These are phyloP conservation scores for Lasioglossum calceatum DNA, from an alignment of 2,888 invertebrate species.

Conservation along the genomic window DNA sequence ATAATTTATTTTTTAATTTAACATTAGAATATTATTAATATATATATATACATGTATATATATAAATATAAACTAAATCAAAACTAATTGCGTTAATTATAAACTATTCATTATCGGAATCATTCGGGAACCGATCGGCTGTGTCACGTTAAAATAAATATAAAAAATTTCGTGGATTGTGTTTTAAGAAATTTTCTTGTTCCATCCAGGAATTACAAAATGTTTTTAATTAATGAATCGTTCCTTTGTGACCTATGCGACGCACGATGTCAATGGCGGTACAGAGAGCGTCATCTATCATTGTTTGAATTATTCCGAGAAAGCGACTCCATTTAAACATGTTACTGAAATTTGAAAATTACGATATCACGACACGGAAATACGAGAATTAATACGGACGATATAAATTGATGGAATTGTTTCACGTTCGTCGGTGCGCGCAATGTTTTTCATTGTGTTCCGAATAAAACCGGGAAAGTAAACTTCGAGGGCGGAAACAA, in stretches of 20 bases:
- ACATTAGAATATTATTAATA: too few relatives aligned
- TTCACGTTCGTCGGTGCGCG: neutral
- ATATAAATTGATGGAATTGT: neutral
- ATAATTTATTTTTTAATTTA: too few relatives aligned
- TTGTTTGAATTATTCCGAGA: neutral
- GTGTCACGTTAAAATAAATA: neutral
- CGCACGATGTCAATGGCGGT: too few relatives aligned
- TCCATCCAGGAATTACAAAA: neutral
- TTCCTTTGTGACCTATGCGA: neutral
- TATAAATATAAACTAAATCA: too few relatives aligned
- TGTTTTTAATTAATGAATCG: neutral
- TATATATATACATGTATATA: too few relatives aligned
- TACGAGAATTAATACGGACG: neutral
- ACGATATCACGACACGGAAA: neutral
- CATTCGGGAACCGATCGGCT: neutral
- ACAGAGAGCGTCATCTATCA: neutral
- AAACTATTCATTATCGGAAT: neutral
- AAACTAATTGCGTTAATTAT: neutral
- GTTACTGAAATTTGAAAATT: neutral
- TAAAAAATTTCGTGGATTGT: neutral
- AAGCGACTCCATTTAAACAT: neutral
- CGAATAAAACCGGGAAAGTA: neutral
- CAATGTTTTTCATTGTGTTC: neutral
- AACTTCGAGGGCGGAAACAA: conserved; percentile 28
- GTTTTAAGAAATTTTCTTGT: neutral